phyloP scores from a whole-genome alignment of 1,140 invertebrate genomes.

The Halictus rubicundus region DNA sequence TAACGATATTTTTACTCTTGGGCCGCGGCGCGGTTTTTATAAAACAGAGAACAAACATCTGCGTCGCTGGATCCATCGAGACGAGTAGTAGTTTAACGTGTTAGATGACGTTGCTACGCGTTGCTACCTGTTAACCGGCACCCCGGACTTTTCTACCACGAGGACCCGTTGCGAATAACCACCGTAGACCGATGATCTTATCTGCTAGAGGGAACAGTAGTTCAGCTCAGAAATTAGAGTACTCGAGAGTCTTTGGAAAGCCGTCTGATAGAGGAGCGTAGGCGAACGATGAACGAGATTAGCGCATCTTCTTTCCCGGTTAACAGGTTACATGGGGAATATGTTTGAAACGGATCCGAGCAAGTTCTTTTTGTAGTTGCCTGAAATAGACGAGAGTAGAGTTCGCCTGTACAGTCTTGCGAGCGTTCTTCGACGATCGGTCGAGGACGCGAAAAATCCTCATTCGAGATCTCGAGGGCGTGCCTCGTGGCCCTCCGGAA shows the following conservation, averaged over 20 bases:
- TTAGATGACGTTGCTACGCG: constrained; percentile 43
- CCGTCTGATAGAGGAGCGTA: no score
- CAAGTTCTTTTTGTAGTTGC: constrained; percentile 13
- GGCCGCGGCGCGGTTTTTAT: constrained; percentile 54
- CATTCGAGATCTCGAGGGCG: not conserved
- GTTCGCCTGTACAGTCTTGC: not conserved
- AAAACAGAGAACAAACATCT: constrained; percentile 47
- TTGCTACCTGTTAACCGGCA: constrained; percentile 6
- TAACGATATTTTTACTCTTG: constrained; percentile 43
- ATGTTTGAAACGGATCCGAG: not conserved
- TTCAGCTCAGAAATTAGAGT: no score
- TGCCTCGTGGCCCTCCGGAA: not conserved
- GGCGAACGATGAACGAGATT: no score
- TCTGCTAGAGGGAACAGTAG: no score
- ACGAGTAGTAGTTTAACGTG: constrained; percentile 40
- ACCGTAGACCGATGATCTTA: no score
- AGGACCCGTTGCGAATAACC: no score
- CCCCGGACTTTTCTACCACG: not conserved
- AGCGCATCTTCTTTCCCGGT: no score
- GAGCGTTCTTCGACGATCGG: not conserved
- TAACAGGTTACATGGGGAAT: not conserved
- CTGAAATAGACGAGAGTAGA: not conserved
- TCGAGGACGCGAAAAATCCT: not conserved
- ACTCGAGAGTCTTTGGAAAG: no score
- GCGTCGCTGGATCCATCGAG: constrained; percentile 55